A percentile compares a stretch with the other conserved stretches of the same genome.
Conservation (phyloP, 2,113 vertebrate genomes). For the Zootoca vivipara region DNA sequence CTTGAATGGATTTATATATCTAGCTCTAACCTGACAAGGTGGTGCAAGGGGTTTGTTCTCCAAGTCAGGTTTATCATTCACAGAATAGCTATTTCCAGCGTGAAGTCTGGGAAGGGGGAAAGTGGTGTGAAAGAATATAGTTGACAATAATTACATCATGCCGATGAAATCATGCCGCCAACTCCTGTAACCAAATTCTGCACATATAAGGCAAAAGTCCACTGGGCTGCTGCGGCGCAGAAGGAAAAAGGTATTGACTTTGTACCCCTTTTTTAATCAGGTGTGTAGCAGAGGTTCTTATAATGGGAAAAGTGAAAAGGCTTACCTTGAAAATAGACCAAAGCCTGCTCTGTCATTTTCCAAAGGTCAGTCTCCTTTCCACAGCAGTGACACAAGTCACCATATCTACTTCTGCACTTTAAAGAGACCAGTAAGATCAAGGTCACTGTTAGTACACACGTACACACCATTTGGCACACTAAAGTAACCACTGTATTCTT, state of each 20-base stretch:
- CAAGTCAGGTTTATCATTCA: neutral
- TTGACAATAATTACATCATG: neutral
- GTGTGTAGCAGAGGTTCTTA: neutral
- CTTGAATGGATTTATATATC: slow-evolving; percentile 29
- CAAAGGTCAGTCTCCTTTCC: neutral
- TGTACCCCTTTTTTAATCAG: neutral
- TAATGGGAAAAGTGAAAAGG: neutral
- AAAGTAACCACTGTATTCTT: neutral
- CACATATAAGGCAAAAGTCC: neutral
- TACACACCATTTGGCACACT: neutral
- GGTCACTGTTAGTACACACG: neutral
- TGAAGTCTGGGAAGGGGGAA: neutral
- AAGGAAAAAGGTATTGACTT: neutral
- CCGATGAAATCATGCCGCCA: neutral
- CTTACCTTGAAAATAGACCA: neutral
- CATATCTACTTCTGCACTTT: neutral
- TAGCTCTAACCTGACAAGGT: neutral
- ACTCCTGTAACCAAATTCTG: neutral
- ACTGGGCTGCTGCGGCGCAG: neutral
- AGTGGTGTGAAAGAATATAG: neutral
- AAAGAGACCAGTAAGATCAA: neutral
- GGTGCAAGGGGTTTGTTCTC: neutral
- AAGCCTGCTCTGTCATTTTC: neutral
- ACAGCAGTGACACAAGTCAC: neutral
- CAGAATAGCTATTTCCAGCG: neutral